A percentile compares a stretch with the other conserved stretches of the same genome.
Evolutionary conservation across 2,113 vertebrate genomes (phyloP).

Genomic region (Tylochromis polylepis): DNA sequence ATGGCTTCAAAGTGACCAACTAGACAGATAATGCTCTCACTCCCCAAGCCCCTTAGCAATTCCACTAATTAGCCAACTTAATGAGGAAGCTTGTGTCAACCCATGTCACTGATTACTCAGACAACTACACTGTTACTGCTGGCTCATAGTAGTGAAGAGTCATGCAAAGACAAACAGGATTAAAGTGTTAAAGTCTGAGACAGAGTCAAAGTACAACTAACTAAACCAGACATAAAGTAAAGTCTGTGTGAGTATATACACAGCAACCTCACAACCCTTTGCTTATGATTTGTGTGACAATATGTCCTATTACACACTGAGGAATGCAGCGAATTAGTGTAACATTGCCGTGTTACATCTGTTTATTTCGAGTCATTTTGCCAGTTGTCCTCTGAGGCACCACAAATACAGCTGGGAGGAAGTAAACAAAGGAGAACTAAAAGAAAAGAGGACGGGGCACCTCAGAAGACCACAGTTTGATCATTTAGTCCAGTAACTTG

Average conservation of each 20-base stretch:
- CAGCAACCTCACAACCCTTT: background rate
- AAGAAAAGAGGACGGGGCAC: background rate
- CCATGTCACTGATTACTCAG: conserved; percentile 26
- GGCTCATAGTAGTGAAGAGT: background rate
- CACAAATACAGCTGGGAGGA: conserved; percentile 55
- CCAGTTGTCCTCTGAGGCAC: conserved; percentile 23
- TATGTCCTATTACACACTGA: background rate
- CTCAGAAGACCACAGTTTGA: background rate
- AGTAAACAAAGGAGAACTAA: background rate
- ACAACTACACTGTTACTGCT: conserved; percentile 15
- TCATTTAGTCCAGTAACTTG: background rate
- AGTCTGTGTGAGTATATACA: background rate
- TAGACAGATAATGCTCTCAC: background rate
- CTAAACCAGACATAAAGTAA: background rate
- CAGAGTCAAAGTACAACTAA: background rate
- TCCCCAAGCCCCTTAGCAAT: background rate
- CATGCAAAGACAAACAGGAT: background rate
- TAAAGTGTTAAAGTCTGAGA: background rate
- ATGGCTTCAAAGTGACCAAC: background rate
- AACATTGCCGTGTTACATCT: conserved; percentile 10
- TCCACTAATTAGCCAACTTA: conserved; percentile 37
- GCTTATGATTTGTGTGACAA: background rate
- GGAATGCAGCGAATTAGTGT: conserved; percentile 8
- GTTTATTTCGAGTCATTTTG: background rate
- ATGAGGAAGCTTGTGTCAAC: conserved; percentile 31